phyloP scores from a whole-genome alignment of 2,797 vertebrate species.

The Babyrousa celebensis region DNA sequence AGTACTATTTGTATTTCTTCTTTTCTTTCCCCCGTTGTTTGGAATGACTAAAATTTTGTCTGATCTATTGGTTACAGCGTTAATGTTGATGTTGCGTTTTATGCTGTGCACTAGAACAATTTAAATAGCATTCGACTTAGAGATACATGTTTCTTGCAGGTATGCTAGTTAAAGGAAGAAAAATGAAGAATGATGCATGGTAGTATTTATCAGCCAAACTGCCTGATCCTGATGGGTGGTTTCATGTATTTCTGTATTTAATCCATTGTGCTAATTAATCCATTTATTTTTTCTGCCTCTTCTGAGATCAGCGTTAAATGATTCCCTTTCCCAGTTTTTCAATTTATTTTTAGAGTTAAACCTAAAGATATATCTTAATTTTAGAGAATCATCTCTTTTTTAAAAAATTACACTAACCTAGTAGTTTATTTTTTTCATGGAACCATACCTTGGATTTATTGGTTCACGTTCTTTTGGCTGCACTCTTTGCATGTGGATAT shows the following conservation, averaged over 20 bases:
- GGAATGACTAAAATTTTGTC: background rate
- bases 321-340: constrained; percentile 3
- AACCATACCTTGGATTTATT: constrained; percentile 11
- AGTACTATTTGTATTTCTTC: background rate
- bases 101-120: background rate
- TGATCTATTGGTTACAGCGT: background rate
- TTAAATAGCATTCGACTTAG: constrained; percentile 19
- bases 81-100: background rate
- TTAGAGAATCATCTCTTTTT: constrained; percentile 37
- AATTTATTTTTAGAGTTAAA: constrained; percentile 4
- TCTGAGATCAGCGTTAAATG: constrained; percentile 3
- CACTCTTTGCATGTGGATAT: no score
- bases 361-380: constrained; percentile 19
- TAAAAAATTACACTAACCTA: background rate
- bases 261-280: background rate
- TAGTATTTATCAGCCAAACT: background rate
- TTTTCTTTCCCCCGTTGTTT: background rate
- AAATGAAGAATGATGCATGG: no score
- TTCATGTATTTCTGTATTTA: background rate
- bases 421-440: background rate
- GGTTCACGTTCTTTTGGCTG: background rate
- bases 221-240: background rate
- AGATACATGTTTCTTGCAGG: background rate
- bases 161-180: background rate
- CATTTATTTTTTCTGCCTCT: background rate